Evolutionary conservation across 2,888 invertebrate genomes (phyloP).

Genomic region (Thera britannica): DNA sequence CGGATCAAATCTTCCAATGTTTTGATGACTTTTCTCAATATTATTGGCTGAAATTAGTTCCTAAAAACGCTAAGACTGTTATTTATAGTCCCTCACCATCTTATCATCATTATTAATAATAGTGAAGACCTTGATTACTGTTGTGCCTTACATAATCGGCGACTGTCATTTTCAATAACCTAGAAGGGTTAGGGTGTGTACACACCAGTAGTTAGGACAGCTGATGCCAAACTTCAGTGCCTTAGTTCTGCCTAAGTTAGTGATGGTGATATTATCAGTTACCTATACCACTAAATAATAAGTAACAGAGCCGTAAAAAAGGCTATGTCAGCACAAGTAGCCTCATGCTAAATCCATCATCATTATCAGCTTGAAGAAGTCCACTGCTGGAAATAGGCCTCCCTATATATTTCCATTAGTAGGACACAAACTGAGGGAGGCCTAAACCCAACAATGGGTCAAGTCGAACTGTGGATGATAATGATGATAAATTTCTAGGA

Average conservation of each 20-base stretch:
- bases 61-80: slow-evolving; percentile 10
- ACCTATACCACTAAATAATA: not conserved
- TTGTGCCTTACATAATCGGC: slow-evolving; percentile 77
- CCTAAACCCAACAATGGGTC: too few relatives aligned
- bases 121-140: slow-evolving; percentile 57
- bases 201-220: slow-evolving; percentile 25
- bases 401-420: too few relatives aligned
- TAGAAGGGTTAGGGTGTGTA: slow-evolving; percentile 55
- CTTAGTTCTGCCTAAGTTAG: not conserved
- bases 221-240: not conserved
- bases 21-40: slow-evolving; percentile 42
- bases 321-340: too few relatives aligned
- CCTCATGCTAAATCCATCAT: too few relatives aligned
- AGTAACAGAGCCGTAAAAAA: too few relatives aligned
- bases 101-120: slow-evolving; percentile 39
- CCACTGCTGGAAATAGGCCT: too few relatives aligned
- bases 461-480: too few relatives aligned
- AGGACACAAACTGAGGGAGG: too few relatives aligned
- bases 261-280: not conserved
- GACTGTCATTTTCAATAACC: slow-evolving; percentile 77
- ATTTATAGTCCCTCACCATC: not conserved
- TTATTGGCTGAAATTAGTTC: slow-evolving; percentile 14
- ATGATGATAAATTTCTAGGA: too few relatives aligned
- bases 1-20: slow-evolving; percentile 39
- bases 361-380: too few relatives aligned